phyloP scores from a whole-genome alignment of 2,888 invertebrate species.

The Argyresthia albistria region DNA sequence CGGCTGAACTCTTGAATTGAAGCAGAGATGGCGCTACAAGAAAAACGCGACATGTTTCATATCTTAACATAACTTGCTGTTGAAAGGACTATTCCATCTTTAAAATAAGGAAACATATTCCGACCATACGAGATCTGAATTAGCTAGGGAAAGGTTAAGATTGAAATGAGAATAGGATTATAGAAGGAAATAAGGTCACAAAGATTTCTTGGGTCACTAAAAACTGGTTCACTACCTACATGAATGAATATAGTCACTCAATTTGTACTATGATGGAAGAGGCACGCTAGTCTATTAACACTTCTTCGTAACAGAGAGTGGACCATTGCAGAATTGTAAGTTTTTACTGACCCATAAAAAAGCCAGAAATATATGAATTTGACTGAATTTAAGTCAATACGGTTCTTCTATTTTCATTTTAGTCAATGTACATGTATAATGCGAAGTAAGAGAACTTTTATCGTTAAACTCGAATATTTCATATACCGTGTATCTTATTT shows the following conservation, averaged over 20 bases:
- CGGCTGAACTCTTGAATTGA: too few relatives aligned
- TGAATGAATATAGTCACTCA: too few relatives aligned
- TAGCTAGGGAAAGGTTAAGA: constrained; percentile 17
- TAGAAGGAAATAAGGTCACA: constrained; percentile 24
- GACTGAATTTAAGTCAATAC: too few relatives aligned
- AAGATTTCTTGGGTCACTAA: constrained; percentile 11
- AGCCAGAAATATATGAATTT: too few relatives aligned
- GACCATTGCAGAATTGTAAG: neutral
- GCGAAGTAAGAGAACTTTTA: neutral
- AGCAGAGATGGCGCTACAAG: too few relatives aligned
- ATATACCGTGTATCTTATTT: neutral
- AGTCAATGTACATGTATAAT: constrained; percentile 34
- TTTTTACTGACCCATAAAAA: neutral
- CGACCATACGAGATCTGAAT: constrained; percentile 29
- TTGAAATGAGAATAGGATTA: constrained; percentile 64
- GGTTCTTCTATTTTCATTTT: constrained; percentile 65
- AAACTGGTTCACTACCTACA: too few relatives aligned
- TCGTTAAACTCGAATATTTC: neutral
- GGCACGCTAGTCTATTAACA: neutral
- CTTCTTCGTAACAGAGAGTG: neutral
- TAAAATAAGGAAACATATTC: constrained; percentile 12
- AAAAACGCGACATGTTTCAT: too few relatives aligned
- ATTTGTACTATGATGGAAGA: too few relatives aligned
- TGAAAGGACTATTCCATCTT: too few relatives aligned
- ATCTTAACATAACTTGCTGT: too few relatives aligned